Conservation (phyloP, 2,888 invertebrate genomes). For the Aethes cnicana region DNA sequence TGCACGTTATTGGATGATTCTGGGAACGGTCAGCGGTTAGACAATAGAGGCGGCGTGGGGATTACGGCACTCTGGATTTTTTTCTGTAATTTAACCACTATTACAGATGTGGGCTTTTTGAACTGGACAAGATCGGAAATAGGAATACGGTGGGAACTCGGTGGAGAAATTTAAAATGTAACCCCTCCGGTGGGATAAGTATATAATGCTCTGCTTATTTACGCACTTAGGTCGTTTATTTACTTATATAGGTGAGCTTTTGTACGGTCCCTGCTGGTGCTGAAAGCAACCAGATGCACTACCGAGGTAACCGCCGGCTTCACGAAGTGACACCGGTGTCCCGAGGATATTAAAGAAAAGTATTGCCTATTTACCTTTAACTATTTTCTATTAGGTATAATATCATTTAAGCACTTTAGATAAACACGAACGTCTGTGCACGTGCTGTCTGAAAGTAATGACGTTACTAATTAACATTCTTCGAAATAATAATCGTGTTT, state of each 20-base stretch:
- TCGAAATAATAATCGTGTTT: constrained; percentile 40
- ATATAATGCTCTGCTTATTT: too few species aligned
- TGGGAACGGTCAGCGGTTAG: constrained; percentile 63
- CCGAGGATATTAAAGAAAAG: too few species aligned
- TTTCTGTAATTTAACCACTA: constrained; percentile 35
- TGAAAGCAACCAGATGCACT: too few species aligned
- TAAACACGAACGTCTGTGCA: constrained; percentile 29
- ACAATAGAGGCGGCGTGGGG: constrained; percentile 54
- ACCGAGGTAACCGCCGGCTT: too few species aligned
- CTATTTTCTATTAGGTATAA: constrained; percentile 11
- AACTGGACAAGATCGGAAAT: too few species aligned
- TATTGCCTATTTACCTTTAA: constrained; percentile 10
- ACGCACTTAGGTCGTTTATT: too few species aligned
- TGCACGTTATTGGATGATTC: constrained; percentile 63
- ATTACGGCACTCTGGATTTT: constrained; percentile 42
- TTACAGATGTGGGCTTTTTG: constrained; percentile 18
- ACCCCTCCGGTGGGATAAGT: too few species aligned
- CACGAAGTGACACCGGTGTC: too few species aligned
- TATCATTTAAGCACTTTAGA: constrained; percentile 24
- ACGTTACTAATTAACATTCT: constrained; percentile 75
- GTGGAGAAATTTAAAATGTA: too few species aligned
- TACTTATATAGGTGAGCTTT: too few species aligned
- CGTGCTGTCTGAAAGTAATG: constrained; percentile 45
- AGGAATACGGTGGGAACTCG: too few species aligned
- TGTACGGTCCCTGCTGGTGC: too few species aligned